Conservation (phyloP, 2,888 invertebrate species). For the Pachymerium ferrugineum region DNA sequence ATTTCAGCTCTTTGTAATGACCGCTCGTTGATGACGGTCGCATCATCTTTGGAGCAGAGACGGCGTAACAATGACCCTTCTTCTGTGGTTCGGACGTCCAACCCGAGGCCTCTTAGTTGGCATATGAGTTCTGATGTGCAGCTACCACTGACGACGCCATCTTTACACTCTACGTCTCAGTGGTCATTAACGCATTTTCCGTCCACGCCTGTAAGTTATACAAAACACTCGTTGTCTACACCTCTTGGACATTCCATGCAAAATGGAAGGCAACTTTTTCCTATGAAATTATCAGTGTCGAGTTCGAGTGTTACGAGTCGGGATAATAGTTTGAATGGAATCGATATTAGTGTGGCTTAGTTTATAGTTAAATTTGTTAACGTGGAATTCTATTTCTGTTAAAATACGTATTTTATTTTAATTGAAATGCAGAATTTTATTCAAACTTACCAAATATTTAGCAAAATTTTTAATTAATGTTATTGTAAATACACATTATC, state of each 20-base stretch:
- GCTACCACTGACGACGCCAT: background rate
- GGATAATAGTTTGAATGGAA: background rate
- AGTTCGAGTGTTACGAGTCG: background rate
- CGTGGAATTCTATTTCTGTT: background rate
- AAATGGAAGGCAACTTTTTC: background rate
- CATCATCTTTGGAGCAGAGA: background rate
- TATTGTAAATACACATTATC: slow-evolving; percentile 22
- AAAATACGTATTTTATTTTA: background rate
- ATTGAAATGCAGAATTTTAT: background rate
- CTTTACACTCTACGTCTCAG: background rate
- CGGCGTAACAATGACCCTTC: background rate
- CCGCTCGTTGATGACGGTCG: slow-evolving; percentile 58
- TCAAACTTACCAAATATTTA: background rate
- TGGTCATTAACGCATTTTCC: background rate
- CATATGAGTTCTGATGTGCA: slow-evolving; percentile 39
- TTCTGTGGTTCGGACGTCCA: background rate
- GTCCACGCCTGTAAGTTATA: background rate
- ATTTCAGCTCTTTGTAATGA: slow-evolving; percentile 92
- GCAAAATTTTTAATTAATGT: background rate
- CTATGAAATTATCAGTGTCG: slow-evolving; percentile 4
- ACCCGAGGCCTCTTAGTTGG: slow-evolving; percentile 39
- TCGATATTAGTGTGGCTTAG: slow-evolving; percentile 4
- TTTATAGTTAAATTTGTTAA: background rate
- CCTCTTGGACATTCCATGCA: background rate
- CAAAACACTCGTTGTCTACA: background rate